These are phyloP conservation scores for Anguilla marmorata DNA, from an alignment of 2,797 vertebrate genomes.

Conservation along the genomic window DNA sequence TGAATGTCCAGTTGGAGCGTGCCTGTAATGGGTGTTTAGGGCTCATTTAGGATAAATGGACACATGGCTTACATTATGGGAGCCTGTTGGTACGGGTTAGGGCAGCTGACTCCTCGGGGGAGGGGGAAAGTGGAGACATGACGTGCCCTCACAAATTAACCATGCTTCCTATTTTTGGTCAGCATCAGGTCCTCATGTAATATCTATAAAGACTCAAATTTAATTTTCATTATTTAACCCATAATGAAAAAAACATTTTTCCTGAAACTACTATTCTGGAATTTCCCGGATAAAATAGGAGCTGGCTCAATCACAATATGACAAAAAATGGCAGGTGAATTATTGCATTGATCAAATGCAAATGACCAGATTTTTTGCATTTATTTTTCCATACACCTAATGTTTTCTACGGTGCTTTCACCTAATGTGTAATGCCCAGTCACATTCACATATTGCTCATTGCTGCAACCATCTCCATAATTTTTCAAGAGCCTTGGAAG, in stretches of 20 bases:
- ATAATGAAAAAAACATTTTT: neutral
- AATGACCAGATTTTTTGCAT: neutral
- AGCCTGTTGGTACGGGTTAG: neutral
- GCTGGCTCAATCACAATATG: neutral
- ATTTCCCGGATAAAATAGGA: neutral
- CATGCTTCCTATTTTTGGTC: neutral
- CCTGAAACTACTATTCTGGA: neutral
- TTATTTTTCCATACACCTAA: neutral
- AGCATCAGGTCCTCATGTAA: neutral
- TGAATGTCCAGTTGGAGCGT: neutral
- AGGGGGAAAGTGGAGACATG: neutral
- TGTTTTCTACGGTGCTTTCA: neutral
- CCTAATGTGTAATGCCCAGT: neutral
- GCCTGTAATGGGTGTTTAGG: slow-evolving; percentile 11
- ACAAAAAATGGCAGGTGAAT: neutral
- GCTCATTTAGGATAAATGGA: slow-evolving; percentile 22
- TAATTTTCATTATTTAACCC: neutral
- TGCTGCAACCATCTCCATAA: neutral
- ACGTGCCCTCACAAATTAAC: neutral
- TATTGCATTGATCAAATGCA: neutral
- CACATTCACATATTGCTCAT: neutral
- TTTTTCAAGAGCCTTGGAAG: neutral
- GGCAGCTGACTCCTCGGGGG: neutral
- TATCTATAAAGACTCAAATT: neutral
- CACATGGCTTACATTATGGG: slow-evolving; percentile 42